Conservation (phyloP, 2,888 invertebrate species). For the Axea sp. region DNA sequence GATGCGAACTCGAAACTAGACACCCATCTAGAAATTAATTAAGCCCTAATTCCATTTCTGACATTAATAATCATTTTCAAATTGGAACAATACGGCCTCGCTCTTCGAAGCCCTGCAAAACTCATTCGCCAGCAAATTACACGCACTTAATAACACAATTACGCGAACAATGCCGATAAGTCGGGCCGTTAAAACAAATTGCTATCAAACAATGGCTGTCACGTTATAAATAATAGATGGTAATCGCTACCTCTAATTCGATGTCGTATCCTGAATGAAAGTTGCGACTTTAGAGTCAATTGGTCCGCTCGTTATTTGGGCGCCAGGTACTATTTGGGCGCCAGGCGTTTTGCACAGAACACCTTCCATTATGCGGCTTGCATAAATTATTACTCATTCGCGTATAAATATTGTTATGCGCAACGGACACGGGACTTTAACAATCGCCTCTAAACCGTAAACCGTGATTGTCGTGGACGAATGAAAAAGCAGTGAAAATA, state of each 20-base stretch:
- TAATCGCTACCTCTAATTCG: constrained; percentile 50
- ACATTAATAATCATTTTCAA: constrained; percentile 26
- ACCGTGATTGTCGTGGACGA: constrained; percentile 17
- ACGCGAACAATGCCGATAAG: constrained; percentile 54
- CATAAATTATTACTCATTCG: constrained; percentile 41
- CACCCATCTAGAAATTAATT: too few relatives aligned
- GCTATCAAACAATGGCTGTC: constrained; percentile 48
- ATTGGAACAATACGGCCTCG: constrained; percentile 24
- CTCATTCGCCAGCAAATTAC: constrained; percentile 44
- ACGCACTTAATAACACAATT: constrained; percentile 51
- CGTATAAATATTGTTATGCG: constrained; percentile 42
- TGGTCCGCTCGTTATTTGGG: constrained; percentile 6
- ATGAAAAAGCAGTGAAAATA: constrained; percentile 32
- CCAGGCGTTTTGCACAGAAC: too few relatives aligned
- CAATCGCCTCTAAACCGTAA: constrained; percentile 27
- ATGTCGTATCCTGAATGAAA: constrained; percentile 26
- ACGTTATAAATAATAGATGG: constrained; percentile 52
- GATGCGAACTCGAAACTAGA: too few relatives aligned
- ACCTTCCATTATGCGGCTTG: constrained; percentile 14
- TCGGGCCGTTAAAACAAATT: constrained; percentile 48
- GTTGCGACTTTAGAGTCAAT: constrained; percentile 14
- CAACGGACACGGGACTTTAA: constrained; percentile 16
- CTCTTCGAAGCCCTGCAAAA: constrained; percentile 25
- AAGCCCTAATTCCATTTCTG: too few relatives aligned
- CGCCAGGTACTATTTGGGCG: too few relatives aligned